Evolutionary conservation across 2,888 invertebrate genomes (phyloP).

Genomic region (Rhaphigaster nebulosa): DNA sequence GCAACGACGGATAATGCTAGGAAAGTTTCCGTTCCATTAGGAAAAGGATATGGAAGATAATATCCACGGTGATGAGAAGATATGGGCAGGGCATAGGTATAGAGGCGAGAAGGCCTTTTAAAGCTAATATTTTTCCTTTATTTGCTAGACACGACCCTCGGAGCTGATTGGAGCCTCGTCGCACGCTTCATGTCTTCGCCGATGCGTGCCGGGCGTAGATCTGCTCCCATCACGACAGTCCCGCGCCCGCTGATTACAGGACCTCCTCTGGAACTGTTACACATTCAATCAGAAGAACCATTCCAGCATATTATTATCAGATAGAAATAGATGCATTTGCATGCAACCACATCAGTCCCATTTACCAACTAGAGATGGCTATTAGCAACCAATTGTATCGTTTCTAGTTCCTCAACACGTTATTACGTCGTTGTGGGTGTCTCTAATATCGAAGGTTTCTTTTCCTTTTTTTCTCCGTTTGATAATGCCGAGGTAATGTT

Average conservation of each 20-base stretch:
- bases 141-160: not conserved
- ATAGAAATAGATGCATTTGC: not conserved
- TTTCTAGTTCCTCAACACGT: not conserved
- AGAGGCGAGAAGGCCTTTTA: not conserved
- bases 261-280: not conserved
- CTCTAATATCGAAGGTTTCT: not conserved
- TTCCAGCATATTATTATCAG: not conserved
- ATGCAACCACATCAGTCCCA: not conserved
- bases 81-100: not conserved
- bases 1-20: not conserved
- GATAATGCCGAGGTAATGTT: constrained; percentile 11
- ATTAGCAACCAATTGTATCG: not conserved
- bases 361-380: not conserved
- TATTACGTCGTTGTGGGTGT: not conserved
- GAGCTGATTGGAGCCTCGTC: not conserved
- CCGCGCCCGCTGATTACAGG: constrained; percentile 21
- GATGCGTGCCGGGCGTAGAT: not conserved
- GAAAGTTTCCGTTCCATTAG: not conserved
- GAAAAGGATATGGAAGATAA: not conserved
- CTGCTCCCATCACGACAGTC: not conserved
- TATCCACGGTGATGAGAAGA: not conserved
- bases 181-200: not conserved
- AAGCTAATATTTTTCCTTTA: constrained; percentile 22
- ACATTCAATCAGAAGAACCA: not conserved
- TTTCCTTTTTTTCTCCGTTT: not conserved